A percentile compares a stretch with the other conserved stretches of the same genome.
Evolutionary conservation across 1,140 invertebrate species (phyloP).

Genomic region (Oppia nitens): DNA sequence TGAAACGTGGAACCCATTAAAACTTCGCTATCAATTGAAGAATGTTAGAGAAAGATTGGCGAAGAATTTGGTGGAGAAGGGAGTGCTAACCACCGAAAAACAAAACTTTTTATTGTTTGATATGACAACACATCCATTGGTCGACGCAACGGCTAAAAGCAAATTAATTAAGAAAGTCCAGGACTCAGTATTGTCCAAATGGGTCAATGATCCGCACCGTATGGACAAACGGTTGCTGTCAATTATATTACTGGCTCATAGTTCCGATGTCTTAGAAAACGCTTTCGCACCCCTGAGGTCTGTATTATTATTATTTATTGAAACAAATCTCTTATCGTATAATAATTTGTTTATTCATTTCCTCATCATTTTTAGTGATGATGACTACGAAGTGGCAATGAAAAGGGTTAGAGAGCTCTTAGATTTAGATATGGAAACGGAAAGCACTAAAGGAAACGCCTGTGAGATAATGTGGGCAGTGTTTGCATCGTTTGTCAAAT

Average conservation of each 20-base stretch:
- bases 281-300: slow-evolving; percentile 96
- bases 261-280: slow-evolving; percentile 96
- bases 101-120: slow-evolving; percentile 99
- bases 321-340: no score
- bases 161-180: slow-evolving; percentile 96
- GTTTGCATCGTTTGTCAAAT: slow-evolving; percentile 95
- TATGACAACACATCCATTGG: slow-evolving; percentile 99
- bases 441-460: slow-evolving; percentile 63
- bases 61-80: slow-evolving; percentile 99
- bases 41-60: slow-evolving; percentile 97
- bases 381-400: slow-evolving; percentile 97
- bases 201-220: slow-evolving; percentile 92
- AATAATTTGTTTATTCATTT: no score
- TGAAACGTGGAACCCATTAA: slow-evolving; percentile 99
- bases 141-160: slow-evolving; percentile 86
- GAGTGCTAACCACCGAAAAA: slow-evolving; percentile 98
- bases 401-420: slow-evolving; percentile 83
- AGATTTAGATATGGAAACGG: slow-evolving; percentile 89
- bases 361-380: no score
- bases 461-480: slow-evolving; percentile 96
- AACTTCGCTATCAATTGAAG: slow-evolving; percentile 91
- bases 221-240: slow-evolving; percentile 89
- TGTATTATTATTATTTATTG: no score
- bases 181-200: slow-evolving; percentile 84
- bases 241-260: slow-evolving; percentile 85